Evolutionary conservation across 2,797 vertebrate species (phyloP).

Genomic region (Rhyacichthys aspro): DNA sequence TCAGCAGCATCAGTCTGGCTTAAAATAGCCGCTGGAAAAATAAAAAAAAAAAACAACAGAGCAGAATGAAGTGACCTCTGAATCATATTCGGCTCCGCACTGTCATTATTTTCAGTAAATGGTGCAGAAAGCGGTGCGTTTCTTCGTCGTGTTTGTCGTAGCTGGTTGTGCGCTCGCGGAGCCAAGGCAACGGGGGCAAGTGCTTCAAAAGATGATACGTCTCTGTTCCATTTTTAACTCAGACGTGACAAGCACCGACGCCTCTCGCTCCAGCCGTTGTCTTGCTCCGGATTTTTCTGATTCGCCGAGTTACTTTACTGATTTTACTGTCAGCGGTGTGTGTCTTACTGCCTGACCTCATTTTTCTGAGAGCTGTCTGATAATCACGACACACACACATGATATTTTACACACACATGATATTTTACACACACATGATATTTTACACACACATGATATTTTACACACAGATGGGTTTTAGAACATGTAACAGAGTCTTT

Average conservation of each 20-base stretch:
- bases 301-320: neutral
- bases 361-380: neutral
- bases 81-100: slow-evolving; percentile 35
- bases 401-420: too few relatives aligned
- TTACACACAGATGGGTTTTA: neutral
- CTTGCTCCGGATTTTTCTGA: neutral
- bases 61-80: slow-evolving; percentile 43
- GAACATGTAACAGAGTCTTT: too few relatives aligned
- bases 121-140: slow-evolving; percentile 52
- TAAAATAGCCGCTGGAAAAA: slow-evolving; percentile 41
- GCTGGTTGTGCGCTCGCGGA: slow-evolving; percentile 12
- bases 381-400: too few relatives aligned
- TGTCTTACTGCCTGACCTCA: slow-evolving; percentile 1
- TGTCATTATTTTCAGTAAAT: slow-evolving; percentile 59
- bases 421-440: too few relatives aligned
- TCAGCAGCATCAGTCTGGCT: slow-evolving; percentile 25
- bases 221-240: slow-evolving; percentile 3
- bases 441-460: neutral
- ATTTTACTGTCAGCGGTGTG: neutral
- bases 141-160: slow-evolving; percentile 39
- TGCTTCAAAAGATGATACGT: slow-evolving; percentile 5
- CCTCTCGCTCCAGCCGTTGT: slow-evolving; percentile 2
- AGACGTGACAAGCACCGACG: neutral
- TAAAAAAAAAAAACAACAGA: slow-evolving; percentile 10
- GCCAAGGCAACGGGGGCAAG: slow-evolving; percentile 24